phyloP scores from a whole-genome alignment of 2,888 invertebrate genomes.

The Spisula solida region DNA sequence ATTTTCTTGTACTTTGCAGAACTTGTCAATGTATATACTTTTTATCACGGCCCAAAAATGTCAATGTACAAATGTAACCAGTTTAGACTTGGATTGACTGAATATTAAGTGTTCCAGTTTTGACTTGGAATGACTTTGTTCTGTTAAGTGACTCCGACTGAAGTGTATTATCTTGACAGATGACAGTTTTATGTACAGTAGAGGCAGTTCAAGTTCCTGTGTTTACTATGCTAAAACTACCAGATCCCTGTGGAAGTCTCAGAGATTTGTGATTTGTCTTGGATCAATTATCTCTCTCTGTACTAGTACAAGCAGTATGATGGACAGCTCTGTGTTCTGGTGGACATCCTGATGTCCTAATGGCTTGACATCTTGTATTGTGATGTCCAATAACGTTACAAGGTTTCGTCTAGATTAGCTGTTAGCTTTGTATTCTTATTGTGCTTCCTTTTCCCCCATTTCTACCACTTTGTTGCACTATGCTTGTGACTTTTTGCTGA shows the following conservation, averaged over 20 bases:
- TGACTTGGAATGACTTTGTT: neutral
- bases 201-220: neutral
- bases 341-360: neutral
- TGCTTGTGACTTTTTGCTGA: conserved; percentile 6
- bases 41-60: too few relatives aligned
- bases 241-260: neutral
- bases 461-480: neutral
- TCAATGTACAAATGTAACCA: too few relatives aligned
- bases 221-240: neutral
- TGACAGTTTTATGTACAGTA: too few relatives aligned
- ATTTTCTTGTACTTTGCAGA: too few relatives aligned
- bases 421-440: neutral
- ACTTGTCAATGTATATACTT: too few relatives aligned
- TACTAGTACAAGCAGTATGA: neutral
- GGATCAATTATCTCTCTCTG: neutral
- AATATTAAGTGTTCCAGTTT: too few relatives aligned
- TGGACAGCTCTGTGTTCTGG: neutral
- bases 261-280: neutral
- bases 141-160: neutral
- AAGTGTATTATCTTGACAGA: neutral
- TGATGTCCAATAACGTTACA: conserved; percentile 1
- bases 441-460: neutral
- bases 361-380: neutral
- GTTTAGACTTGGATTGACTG: too few relatives aligned
- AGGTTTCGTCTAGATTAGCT: neutral